A percentile compares a stretch with the other conserved stretches of the same genome.
Evolutionary conservation across 30 jellyfish, hydroid and myxozoan genomes (phyloP).

Genomic region (Mastigias papua): DNA sequence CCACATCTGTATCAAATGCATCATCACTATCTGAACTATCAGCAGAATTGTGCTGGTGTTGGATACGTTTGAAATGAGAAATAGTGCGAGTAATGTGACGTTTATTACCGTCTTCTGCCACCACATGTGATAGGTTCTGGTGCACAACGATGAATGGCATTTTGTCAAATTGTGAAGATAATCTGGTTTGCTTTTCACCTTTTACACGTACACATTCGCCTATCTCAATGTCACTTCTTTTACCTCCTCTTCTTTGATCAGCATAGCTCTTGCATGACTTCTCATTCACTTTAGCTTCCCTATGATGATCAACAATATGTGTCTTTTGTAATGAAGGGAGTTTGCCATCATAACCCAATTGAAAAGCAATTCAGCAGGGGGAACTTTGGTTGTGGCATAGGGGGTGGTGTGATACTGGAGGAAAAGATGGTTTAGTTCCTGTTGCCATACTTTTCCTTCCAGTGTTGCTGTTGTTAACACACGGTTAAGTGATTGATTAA

Average conservation of each 20-base stretch:
- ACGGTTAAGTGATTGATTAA: slow-evolving; percentile 37
- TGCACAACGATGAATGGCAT: slow-evolving; percentile 25
- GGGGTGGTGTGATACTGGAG: slow-evolving; percentile 53
- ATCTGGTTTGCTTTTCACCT: not conserved
- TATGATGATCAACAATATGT: slow-evolving; percentile 13
- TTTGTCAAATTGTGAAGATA: slow-evolving; percentile 4
- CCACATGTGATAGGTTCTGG: slow-evolving; percentile 13
- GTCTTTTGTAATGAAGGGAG: slow-evolving; percentile 12
- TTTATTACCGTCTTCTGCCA: slow-evolving; percentile 13
- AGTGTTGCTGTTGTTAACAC: slow-evolving; percentile 27
- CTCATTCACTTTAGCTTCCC: slow-evolving; percentile 32
- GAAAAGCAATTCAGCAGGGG: slow-evolving; percentile 59
- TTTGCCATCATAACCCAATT: slow-evolving; percentile 2
- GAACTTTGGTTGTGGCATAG: slow-evolving; percentile 38
- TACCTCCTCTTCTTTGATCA: slow-evolving; percentile 26
- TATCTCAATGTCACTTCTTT: slow-evolving; percentile 8
- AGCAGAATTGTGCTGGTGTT: not conserved
- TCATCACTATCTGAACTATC: not conserved
- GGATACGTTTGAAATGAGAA: slow-evolving; percentile 28
- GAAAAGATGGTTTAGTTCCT: slow-evolving; percentile 24
- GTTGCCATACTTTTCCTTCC: slow-evolving; percentile 53
- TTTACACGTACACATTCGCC: slow-evolving; percentile 32
- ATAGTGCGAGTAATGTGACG: slow-evolving; percentile 16
- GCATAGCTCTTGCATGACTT: slow-evolving; percentile 17
- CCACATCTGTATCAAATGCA: not conserved